A percentile compares a stretch with the other conserved stretches of the same genome.
phyloP scores from a whole-genome alignment of 23 tunicate species.

The Aplidium turbinatum region DNA sequence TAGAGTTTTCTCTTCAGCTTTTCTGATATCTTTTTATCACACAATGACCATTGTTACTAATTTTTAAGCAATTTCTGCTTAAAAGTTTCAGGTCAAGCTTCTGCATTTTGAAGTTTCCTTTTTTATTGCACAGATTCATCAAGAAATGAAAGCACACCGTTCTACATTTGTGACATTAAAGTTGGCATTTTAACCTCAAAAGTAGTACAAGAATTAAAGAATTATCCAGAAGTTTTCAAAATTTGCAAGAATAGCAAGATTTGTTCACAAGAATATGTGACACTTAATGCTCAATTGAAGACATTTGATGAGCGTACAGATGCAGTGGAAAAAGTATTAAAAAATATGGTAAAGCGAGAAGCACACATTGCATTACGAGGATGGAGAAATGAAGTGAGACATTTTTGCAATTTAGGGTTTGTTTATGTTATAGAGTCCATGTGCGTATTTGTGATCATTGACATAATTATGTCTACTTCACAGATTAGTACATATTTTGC shows the following conservation, averaged over 20 bases:
- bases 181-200: conserved; percentile 21
- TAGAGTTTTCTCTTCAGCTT: no score
- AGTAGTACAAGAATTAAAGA: conserved; percentile 3
- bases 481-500: no score
- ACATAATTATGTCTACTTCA: no score
- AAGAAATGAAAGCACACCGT: neutral
- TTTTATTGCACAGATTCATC: conserved; percentile 24
- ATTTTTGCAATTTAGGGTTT: neutral
- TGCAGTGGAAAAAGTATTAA: conserved; percentile 42
- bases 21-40: no score
- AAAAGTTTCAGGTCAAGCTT: no score
- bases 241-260: neutral
- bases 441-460: no score
- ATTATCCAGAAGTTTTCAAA: conserved; percentile 52
- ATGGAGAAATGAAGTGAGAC: conserved; percentile 69
- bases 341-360: conserved; percentile 26
- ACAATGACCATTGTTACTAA: no score
- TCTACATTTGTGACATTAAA: neutral
- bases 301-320: conserved; percentile 46
- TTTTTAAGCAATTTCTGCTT: no score
- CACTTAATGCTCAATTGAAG: neutral
- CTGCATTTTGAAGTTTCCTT: no score
- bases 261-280: conserved; percentile 17
- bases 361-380: conserved; percentile 44
- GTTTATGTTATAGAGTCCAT: no score